phyloP scores from a whole-genome alignment of 2,797 vertebrate species.

The Microtus californicus region DNA sequence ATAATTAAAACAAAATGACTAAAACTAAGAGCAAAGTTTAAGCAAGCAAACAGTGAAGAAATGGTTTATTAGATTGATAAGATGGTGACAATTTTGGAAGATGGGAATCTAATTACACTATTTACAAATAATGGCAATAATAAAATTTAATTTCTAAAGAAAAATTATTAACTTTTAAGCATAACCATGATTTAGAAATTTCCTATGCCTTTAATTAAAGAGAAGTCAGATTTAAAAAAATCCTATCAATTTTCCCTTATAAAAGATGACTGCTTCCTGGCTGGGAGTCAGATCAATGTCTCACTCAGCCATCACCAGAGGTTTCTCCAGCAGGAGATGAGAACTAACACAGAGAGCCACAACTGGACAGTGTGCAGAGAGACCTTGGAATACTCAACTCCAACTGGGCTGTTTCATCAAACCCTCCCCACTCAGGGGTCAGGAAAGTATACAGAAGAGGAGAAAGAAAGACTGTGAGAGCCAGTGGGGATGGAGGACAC shows the following conservation, averaged over 20 bases:
- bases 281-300: neutral
- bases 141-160: slow-evolving; percentile 35
- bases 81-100: neutral
- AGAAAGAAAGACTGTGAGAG: neutral
- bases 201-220: slow-evolving; percentile 33
- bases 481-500: neutral
- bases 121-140: slow-evolving; percentile 39
- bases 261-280: neutral
- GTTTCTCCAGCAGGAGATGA: neutral
- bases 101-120: neutral
- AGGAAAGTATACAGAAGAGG: neutral
- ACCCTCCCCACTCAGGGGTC: neutral
- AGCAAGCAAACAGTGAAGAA: slow-evolving; percentile 33
- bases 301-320: neutral
- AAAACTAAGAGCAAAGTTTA: slow-evolving; percentile 11
- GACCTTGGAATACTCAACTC: neutral
- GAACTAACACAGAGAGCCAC: neutral
- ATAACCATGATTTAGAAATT: slow-evolving; percentile 10
- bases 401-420: neutral
- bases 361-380: neutral
- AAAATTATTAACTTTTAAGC: slow-evolving; percentile 5
- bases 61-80: slow-evolving; percentile 21
- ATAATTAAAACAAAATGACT: neutral
- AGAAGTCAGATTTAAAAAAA: slow-evolving; percentile 8
- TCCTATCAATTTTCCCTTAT: neutral